Base-by-base conservation (phyloP, 2,113 vertebrate species). In the Tor tambroides region DNA sequence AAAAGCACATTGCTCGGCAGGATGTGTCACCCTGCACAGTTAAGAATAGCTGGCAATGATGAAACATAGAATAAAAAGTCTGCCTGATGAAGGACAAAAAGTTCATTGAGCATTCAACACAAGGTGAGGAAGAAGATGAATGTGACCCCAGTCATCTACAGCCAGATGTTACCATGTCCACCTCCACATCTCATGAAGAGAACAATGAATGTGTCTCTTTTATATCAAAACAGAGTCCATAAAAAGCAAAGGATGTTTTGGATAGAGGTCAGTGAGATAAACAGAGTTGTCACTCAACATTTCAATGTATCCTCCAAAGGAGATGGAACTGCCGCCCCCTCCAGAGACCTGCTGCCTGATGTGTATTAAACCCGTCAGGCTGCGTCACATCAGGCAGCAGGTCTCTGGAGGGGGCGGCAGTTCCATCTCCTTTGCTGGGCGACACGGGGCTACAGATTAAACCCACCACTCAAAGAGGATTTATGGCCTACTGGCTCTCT, bases 391-490 rank as follows among this genome's bases (percentile, higher is more conserved):
- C 26, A n/a, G 38, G 8, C 80, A 46, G n/a, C n/a, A n/a, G n/a
- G n/a, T n/a, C n/a, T n/a, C n/a, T n/a, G n/a, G n/a, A n/a, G n/a
- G n/a, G n/a, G n/a, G n/a, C n/a, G n/a, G n/a, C n/a, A n/a, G n/a
- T n/a, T n/a, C n/a, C n/a, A n/a, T n/a, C n/a, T n/a, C n/a, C n/a
- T n/a, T n/a, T 46, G 38, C 59, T 15, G 43, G 80, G 61, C 2
- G n/a, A 82, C 80, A 67, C 2, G 26, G 74, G 26, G 43, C 59
- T 59, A 84, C 59, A 71, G 86, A 87, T 87, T 79, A 84, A 79
- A 59, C 61, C 49, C 35, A 69, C 74, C 28, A 76, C 75, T 78
- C 46, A 79, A 84, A 80, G 63, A 84, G 81, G 81, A 84, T 84
- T 87, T 84, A 79, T 72, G 9, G 30, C 26, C n/a, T 41, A 83